Evolutionary conservation across 2,113 vertebrate genomes (phyloP).

Genomic region (Syrmaticus mikado): DNA sequence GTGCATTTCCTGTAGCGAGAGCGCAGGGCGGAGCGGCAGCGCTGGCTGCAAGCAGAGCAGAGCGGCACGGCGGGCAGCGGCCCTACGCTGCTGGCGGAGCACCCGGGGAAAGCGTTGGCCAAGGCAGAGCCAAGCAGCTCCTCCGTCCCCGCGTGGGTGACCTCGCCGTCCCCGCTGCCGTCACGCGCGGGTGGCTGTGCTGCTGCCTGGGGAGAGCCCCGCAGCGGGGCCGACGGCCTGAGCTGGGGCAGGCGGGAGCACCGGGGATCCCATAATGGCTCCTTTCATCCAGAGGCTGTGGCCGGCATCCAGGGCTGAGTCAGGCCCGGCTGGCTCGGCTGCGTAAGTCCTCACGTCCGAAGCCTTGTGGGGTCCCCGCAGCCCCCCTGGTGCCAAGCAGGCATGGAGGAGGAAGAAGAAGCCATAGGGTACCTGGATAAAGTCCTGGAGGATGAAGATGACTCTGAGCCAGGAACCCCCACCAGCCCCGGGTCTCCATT

Average conservation of each 20-base stretch:
- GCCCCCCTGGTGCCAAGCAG: constrained; percentile 24
- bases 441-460: constrained; percentile 93
- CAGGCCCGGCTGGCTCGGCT: not conserved
- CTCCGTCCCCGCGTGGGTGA: not conserved
- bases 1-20: constrained; percentile 76
- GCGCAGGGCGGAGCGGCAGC: constrained; percentile 55
- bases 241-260: constrained; percentile 36
- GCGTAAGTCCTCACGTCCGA: not conserved
- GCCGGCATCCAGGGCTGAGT: not conserved
- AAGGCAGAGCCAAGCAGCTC: not conserved
- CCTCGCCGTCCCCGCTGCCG: not conserved
- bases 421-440: constrained; percentile 92
- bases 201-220: not conserved
- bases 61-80: not conserved
- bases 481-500: constrained; percentile 81
- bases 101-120: not conserved
- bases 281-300: constrained; percentile 19
- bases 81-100: not conserved
- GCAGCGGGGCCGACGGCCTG: not conserved
- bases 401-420: constrained; percentile 89
- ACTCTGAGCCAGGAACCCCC: constrained; percentile 86
- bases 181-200: not conserved
- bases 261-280: constrained; percentile 39
- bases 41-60: not conserved
- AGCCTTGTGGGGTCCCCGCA: constrained; percentile 60